phyloP scores from a whole-genome alignment of 2,113 vertebrate species.

The Callochromis pleurospilus region DNA sequence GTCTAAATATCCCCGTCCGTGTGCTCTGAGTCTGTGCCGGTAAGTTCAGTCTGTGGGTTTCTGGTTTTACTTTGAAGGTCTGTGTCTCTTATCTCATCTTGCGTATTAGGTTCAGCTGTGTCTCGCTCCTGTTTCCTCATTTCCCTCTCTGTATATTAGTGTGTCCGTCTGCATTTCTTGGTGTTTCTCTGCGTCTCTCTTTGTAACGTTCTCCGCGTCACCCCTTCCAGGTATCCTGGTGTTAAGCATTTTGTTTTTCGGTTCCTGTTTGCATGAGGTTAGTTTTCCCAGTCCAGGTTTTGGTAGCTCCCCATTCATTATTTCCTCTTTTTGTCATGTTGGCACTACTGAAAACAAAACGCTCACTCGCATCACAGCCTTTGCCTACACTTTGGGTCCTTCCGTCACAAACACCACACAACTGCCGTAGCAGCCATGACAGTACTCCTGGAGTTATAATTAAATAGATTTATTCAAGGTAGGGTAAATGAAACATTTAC shows the following conservation, averaged over 20 bases:
- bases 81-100: neutral
- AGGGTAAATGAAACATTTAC: neutral
- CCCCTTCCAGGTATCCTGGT: neutral
- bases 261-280: neutral
- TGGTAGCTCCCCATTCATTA: neutral
- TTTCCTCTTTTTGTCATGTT: neutral
- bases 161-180: neutral
- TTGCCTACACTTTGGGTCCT: rapidly evolving
- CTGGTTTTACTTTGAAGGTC: neutral
- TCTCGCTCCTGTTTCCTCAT: neutral
- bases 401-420: neutral
- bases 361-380: neutral
- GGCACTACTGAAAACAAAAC: neutral
- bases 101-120: neutral
- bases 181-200: neutral
- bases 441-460: neutral
- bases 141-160: neutral
- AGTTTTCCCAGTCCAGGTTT: neutral
- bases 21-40: neutral
- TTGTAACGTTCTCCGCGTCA: rapidly evolving
- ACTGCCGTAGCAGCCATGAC: neutral
- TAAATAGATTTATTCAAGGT: neutral
- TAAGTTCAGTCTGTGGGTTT: neutral
- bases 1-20: neutral
- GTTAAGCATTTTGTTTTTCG: rapidly evolving